A percentile compares a stretch with the other conserved stretches of the same genome.
Evolutionary conservation across 2,888 invertebrate species (phyloP).

Genomic region (Scaptomyza parva): DNA sequence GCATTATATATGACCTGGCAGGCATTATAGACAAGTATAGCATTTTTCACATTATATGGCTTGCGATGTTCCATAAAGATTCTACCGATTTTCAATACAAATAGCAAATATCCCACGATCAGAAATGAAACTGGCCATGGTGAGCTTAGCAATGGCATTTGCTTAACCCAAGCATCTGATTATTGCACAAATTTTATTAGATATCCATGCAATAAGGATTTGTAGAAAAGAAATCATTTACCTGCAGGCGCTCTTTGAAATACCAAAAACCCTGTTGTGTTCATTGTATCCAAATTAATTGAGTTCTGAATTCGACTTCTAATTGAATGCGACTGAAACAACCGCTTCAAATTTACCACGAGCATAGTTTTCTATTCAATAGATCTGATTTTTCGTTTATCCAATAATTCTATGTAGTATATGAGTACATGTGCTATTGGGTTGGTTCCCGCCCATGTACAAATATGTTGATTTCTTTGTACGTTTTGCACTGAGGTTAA

Average conservation of each 20-base stretch:
- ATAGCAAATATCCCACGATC: conserved; percentile 88
- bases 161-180: conserved; percentile 35
- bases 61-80: conserved; percentile 90
- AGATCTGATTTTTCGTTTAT: no score
- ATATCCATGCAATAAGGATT: background rate
- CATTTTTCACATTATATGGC: conserved; percentile 89
- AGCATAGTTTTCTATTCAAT: no score
- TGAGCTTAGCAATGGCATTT: conserved; percentile 88
- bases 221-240: background rate
- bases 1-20: conserved; percentile 93
- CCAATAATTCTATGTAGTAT: no score
- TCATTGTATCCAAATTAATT: conserved; percentile 2
- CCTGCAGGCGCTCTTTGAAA: conserved; percentile 12
- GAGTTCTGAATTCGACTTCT: background rate
- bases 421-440: no score
- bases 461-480: background rate
- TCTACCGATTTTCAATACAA: conserved; percentile 90
- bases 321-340: conserved; percentile 1
- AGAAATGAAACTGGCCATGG: conserved; percentile 89
- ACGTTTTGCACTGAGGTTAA: background rate
- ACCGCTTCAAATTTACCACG: no score
- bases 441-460: background rate
- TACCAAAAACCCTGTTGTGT: background rate
- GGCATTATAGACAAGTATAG: conserved; percentile 92
- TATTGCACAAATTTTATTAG: background rate